These are phyloP conservation scores for Plestiodon gilberti DNA, from an alignment of 2,113 vertebrate genomes.

Conservation along the genomic window DNA sequence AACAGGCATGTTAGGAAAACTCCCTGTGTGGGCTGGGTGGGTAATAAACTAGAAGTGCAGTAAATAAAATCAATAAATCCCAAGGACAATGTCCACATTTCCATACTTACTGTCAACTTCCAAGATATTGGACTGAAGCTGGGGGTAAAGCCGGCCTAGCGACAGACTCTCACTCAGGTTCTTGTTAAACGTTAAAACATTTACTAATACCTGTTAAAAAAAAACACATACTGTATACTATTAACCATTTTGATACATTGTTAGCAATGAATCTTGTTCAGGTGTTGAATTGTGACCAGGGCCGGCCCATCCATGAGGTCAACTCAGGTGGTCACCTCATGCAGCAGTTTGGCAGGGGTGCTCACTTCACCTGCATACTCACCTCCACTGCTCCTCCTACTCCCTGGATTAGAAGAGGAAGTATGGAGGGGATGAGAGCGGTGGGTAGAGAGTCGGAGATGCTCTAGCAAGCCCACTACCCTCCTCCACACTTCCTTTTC, in stretches of 20 bases:
- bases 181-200: conserved; percentile 89
- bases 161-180: conserved; percentile 95
- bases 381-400: no score
- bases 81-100: neutral
- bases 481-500: no score
- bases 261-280: neutral
- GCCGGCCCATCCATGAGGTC: neutral
- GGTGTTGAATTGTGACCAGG: neutral
- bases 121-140: conserved; percentile 85
- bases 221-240: neutral
- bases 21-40: neutral
- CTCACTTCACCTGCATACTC: no score
- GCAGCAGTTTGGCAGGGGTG: no score
- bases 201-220: conserved; percentile 89
- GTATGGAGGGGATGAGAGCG: no score
- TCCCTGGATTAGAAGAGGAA: no score
- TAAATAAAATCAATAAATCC: neutral
- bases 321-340: no score
- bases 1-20: neutral
- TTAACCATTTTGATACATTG: neutral
- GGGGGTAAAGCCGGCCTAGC: conserved; percentile 90
- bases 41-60: neutral
- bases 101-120: conserved; percentile 93
- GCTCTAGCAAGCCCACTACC: no score
- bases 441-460: no score